phyloP scores from a whole-genome alignment of 2,888 invertebrate species.

The Cacoxenus indagator region DNA sequence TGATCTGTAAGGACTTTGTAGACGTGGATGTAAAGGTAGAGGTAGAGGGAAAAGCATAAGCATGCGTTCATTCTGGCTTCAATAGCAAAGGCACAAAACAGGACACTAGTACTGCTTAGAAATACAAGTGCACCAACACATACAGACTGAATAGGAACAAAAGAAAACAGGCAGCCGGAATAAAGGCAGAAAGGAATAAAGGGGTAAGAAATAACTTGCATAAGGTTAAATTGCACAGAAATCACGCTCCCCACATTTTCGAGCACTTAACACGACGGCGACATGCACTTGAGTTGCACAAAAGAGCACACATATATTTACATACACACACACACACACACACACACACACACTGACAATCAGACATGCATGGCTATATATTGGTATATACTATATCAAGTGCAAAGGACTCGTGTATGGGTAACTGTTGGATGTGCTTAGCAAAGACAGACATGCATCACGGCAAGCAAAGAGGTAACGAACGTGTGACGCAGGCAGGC shows the following conservation, averaged over 20 bases:
- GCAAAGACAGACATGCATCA: not conserved
- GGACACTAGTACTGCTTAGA: conserved; percentile 16
- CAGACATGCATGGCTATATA: not conserved
- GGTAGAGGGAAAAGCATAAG: not conserved
- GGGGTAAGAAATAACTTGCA: conserved; percentile 22
- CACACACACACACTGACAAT: not conserved
- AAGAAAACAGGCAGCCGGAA: not conserved
- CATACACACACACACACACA: not conserved
- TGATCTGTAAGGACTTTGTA: no score
- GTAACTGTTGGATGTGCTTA: not conserved
- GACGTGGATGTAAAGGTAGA: not conserved
- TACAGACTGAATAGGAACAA: not conserved
- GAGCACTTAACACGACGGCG: conserved; percentile 68
- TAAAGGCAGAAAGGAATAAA: not conserved
- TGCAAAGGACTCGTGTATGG: conserved; percentile 3
- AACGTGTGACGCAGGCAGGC: not conserved
- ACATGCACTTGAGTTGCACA: conserved; percentile 68
- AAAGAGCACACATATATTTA: conserved; percentile 43
- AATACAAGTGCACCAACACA: conserved; percentile 11
- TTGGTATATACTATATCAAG: not conserved
- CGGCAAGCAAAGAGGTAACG: not conserved
- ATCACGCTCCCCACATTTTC: conserved; percentile 40
- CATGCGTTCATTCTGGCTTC: not conserved
- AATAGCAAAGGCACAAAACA: not conserved
- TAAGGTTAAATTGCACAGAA: conserved; percentile 65